Conservation (phyloP, 2,797 vertebrate species). For the Sebastes nivosus region DNA sequence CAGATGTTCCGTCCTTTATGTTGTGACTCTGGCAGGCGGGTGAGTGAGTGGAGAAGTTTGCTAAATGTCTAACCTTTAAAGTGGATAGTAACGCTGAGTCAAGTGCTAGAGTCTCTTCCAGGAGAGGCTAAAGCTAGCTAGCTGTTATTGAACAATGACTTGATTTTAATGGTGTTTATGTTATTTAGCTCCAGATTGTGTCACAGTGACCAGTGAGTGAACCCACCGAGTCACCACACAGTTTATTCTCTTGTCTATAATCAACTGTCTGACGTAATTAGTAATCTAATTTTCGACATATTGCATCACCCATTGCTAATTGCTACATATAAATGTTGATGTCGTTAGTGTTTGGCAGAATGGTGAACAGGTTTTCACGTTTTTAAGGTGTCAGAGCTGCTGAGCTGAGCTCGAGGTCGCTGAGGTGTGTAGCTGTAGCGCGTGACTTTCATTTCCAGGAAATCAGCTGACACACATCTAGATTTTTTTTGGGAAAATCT, state of each 20-base stretch:
- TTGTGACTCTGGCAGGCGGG: not conserved
- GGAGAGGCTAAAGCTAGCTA: slow-evolving; percentile 19
- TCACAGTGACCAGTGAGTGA: not conserved
- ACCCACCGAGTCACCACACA: accelerated
- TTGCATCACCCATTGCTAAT: not conserved
- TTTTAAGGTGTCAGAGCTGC: not conserved
- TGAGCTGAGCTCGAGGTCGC: not conserved
- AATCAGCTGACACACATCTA: not conserved
- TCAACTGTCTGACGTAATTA: not conserved
- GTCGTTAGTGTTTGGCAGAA: not conserved
- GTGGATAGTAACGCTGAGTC: accelerated
- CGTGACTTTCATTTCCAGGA: slow-evolving; percentile 21
- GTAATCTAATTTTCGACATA: not conserved
- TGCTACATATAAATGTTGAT: not conserved
- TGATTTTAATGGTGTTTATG: not conserved
- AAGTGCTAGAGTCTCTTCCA: not conserved
- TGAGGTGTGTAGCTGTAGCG: slow-evolving; percentile 5
- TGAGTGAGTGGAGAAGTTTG: not conserved
- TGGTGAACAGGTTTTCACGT: not conserved
- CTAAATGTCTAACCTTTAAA: too few species aligned
- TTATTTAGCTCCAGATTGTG: too few species aligned
- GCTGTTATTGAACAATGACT: not conserved
- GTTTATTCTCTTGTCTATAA: not conserved
- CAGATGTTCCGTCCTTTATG: not conserved
- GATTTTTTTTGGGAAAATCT: not conserved